Evolutionary conservation across 2,113 vertebrate species (phyloP).

Genomic region (Rhinolophus ferrumequinum): DNA sequence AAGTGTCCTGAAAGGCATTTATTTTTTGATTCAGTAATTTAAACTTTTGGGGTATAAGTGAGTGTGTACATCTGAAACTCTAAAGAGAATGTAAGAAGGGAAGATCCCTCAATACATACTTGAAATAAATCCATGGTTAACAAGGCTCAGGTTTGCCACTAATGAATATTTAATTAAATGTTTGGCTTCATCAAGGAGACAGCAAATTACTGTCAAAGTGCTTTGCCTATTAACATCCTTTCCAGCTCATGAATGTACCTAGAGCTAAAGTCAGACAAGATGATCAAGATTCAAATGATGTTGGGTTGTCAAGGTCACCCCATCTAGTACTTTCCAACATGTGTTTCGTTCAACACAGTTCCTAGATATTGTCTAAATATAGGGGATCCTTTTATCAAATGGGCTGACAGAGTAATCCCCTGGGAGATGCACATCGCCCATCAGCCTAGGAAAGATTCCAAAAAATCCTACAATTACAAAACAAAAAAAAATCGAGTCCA

Average conservation of each 20-base stretch:
- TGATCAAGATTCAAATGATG: constrained; percentile 45
- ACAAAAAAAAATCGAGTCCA: not conserved
- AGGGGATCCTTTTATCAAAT: constrained; percentile 21
- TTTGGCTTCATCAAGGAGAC: constrained; percentile 68
- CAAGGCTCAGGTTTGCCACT: constrained; percentile 58
- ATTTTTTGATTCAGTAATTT: not conserved
- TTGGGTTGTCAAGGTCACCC: not conserved
- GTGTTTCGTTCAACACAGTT: not conserved
- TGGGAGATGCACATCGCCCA: not conserved
- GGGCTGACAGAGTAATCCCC: not conserved
- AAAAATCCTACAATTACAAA: not conserved
- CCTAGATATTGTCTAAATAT: not conserved
- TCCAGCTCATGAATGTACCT: constrained; percentile 16
- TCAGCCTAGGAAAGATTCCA: not conserved
- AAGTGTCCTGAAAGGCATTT: not conserved
- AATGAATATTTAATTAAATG: constrained; percentile 77
- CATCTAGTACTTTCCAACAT: not conserved
- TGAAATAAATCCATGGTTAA: constrained; percentile 62
- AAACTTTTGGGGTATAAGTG: not conserved
- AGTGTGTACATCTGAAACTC: not conserved
- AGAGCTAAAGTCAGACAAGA: constrained; percentile 45
- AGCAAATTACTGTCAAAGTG: constrained; percentile 68
- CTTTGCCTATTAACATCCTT: constrained; percentile 52
- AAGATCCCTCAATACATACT: not conserved
- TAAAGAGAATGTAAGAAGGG: not conserved